Evolutionary conservation across 2,113 vertebrate species (phyloP), one percentile per base, ranked within the genome.

Genomic region (Scytalopus superciliaris): DNA sequence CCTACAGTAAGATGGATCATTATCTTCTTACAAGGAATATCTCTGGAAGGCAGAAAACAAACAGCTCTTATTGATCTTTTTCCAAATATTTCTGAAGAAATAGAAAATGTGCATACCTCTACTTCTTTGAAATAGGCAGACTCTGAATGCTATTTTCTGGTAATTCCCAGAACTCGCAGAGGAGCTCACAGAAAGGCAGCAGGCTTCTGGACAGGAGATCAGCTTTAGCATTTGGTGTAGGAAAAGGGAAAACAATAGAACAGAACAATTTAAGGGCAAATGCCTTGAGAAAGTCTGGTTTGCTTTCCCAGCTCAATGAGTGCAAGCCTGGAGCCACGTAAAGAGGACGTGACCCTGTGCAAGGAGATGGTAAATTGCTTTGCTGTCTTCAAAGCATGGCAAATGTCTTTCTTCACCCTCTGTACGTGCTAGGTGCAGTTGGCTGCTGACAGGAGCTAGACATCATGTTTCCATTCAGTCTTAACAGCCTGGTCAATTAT

Each of bases 311-410:
- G 14, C 25, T 68, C 30, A 60, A 44, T 0, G 0, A 90, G 40
- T 14, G 57, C 22, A 68, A 52, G 7, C 8, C 37, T 6, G 5
- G 37, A 13, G 73, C 16, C 9, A 56, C 0, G 0, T 37, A 53
- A 25, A 15, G 55, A 76, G 30, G 66, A 40, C 1, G 4, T 6
- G 8, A 72, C 14, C 49, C 2, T 1, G 2, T 44, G 10, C 23
- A 84, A 87, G 28, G 15, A 59, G 7, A 16, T 11, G 12, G 39
- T 3, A 69, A 59, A 78, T 35, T 50, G 10, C 25, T 73, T 49
- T 68, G 39, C 53, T 37, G 16, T 22, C 31, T 77, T 77, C 35
- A 77, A 93, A 66, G 8, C 6, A 39, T 2, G 7, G 2, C 7
- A 44, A 9, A 16, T 49, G 21, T 69, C 23, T 47, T 75, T 72